Percentiles rank a stretch among this genome's conserved stretches.
Evolutionary conservation across 2,113 vertebrate genomes (phyloP).

Genomic region (Psilopogon haemacephalus): DNA sequence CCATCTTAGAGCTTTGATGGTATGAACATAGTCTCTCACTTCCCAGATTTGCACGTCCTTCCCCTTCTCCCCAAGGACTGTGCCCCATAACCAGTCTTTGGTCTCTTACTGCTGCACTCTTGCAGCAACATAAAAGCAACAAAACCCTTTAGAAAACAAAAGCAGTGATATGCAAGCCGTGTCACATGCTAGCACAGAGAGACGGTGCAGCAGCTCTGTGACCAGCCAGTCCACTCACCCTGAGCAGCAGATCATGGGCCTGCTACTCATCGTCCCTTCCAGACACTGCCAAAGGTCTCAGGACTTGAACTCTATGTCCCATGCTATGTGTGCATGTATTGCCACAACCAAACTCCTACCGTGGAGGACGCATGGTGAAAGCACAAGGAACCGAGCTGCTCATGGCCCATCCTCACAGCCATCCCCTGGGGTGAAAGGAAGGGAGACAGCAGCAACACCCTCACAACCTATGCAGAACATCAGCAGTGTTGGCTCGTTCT

Average conservation of each 20-base stretch:
- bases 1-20: neutral
- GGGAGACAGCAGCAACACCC: neutral
- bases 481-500: neutral
- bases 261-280: neutral
- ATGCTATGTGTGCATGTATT: neutral
- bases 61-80: neutral
- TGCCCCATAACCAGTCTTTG: neutral
- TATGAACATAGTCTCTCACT: neutral
- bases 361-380: neutral
- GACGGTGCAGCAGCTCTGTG: rapidly evolving
- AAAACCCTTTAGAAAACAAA: neutral
- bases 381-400: neutral
- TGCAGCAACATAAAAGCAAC: neutral
- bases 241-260: neutral
- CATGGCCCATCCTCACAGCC: rapidly evolving
- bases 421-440: rapidly evolving
- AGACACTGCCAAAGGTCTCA: neutral
- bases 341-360: neutral
- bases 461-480: rapidly evolving
- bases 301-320: neutral
- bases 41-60: neutral
- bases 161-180: no score
- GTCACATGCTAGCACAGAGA: neutral
- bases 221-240: neutral
- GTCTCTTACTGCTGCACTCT: neutral